Base-by-base conservation (phyloP, 2,888 invertebrate species). In the Trichogramma dendrolimi region DNA sequence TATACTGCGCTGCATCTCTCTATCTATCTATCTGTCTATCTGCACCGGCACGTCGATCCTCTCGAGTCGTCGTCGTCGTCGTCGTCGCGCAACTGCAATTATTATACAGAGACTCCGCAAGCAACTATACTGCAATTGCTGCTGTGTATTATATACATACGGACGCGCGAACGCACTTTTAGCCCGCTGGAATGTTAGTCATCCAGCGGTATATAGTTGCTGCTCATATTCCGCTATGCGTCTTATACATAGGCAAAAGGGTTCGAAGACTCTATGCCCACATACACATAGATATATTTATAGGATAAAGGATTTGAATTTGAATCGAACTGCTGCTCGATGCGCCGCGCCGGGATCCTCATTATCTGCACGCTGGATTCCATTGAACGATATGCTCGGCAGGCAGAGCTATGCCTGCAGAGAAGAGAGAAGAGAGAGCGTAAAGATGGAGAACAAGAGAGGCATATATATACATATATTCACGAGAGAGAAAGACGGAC, bases 51-150 rank as follows among this genome's bases (percentile, higher is more conserved):
- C 44, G 40, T 14, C 14, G 14, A 14, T 14, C 14, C 14, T 14
- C 14, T 14, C n/a, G 52, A 4, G 5, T 6, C 3, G 7, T n/a
- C 6, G 8, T 11, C 6, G 8, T 11, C 11, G 46, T 7, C 46
- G 10, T 10, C 7, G 10, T 46, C 46, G 38, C 10, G 48, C 7
- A 41, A 43, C 41, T 52, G 49, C 61, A 58, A 58, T 62, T 58
- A 62, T 58, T 58, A 62, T 55, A 58, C 59, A 42, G 56, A 55
- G 14, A 14, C 14, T 53, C 52, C 42, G 48, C 7, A 41, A 41
- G 49, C n/a, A 27, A 5, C 46, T 48, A 42, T 8, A 44, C 49
- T 40, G 55, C 38, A 61, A 47, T 52, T 60, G 55, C 55, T 60
- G 55, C 2, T 14, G 14, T 14, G 2, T 14, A 14, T 14, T 14